These are phyloP conservation scores for Aldabrachelys gigantea DNA, from an alignment of 2,113 vertebrate species.

Conservation along the genomic window DNA sequence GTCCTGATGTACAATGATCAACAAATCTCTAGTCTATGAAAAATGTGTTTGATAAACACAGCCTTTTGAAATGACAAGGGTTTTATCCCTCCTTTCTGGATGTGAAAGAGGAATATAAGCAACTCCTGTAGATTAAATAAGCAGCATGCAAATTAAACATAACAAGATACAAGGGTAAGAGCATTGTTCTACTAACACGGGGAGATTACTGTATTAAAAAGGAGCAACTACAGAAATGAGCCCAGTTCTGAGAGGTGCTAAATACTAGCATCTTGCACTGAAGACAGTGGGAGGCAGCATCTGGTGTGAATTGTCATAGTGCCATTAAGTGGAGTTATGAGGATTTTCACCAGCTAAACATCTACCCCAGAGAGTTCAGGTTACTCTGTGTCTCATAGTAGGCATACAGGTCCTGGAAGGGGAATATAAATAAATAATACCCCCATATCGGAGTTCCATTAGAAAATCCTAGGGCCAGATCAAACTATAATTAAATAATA, in stretches of 20 bases:
- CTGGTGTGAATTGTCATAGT: background rate
- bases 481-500: background rate
- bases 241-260: background rate
- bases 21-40: constrained; percentile 58
- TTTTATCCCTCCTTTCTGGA: constrained; percentile 56
- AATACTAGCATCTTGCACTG: background rate
- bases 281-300: background rate
- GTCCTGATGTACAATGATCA: constrained; percentile 43
- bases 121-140: constrained; percentile 56
- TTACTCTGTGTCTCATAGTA: background rate
- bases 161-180: background rate
- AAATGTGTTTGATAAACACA: constrained; percentile 63
- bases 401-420: background rate
- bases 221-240: background rate
- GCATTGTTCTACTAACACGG: background rate
- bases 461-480: background rate
- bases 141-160: constrained; percentile 25
- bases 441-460: background rate
- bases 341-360: background rate
- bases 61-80: constrained; percentile 56
- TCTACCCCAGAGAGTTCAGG: background rate
- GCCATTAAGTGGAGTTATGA: background rate
- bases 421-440: background rate
- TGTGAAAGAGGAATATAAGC: constrained; percentile 61
- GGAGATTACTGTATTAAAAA: background rate